These are phyloP conservation scores for Hydroisotoma schaefferi DNA, from an alignment of 2,888 invertebrate species.

Conservation along the genomic window DNA sequence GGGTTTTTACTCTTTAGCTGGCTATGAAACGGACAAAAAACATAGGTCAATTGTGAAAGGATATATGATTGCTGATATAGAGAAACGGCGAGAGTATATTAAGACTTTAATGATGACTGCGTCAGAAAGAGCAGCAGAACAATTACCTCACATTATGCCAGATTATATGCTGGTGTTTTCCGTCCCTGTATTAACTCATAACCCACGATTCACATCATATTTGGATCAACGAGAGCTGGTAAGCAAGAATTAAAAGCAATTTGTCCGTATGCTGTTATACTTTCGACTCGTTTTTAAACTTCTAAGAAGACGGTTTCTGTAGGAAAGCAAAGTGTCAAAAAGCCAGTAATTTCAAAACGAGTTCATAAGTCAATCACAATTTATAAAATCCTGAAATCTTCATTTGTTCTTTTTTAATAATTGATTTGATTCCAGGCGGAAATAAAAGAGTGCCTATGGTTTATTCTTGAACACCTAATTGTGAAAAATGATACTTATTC, in stretches of 20 bases:
- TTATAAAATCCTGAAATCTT: too few species aligned
- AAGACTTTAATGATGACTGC: conserved; percentile 71
- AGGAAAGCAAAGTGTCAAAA: too few species aligned
- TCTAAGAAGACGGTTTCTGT: too few species aligned
- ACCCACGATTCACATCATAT: conserved; percentile 74
- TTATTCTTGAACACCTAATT: conserved; percentile 89
- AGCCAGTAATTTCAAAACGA: too few species aligned
- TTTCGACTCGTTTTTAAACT: background rate
- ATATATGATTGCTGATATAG: conserved; percentile 83
- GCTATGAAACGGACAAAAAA: conserved; percentile 80
- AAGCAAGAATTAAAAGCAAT: conserved; percentile 44
- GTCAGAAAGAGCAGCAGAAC: conserved; percentile 68
- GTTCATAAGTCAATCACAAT: too few species aligned
- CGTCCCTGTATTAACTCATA: conserved; percentile 92
- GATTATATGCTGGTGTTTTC: conserved; percentile 97
- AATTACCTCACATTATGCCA: conserved; percentile 83
- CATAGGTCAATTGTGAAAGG: conserved; percentile 66
- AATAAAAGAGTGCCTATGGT: conserved; percentile 78
- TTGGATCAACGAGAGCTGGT: conserved; percentile 74
- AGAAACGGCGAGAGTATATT: conserved; percentile 83
- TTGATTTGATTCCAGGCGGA: conserved; percentile 32
- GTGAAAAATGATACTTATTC: conserved; percentile 90
- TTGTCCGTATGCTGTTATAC: background rate
- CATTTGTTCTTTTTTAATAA: background rate
- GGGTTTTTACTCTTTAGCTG: conserved; percentile 89